Evolutionary conservation across 2,797 vertebrate genomes (phyloP).

Genomic region (Oceanodroma leucorhoa): DNA sequence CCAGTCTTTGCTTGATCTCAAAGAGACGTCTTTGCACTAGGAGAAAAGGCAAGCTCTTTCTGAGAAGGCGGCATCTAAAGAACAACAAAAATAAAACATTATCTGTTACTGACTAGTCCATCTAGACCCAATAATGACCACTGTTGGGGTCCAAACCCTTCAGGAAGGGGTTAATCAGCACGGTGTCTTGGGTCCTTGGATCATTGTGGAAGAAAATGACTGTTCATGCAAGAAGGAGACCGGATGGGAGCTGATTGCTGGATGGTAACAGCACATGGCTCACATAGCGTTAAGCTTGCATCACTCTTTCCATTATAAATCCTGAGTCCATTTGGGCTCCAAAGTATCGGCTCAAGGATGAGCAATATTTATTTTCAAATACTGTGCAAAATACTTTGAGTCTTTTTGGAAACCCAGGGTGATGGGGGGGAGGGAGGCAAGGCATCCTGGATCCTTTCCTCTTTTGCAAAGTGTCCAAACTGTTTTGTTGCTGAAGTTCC

Average conservation of each 20-base stretch:
- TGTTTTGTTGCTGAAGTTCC: constrained; percentile 51
- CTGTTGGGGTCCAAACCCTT: background rate
- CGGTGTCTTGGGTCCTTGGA: background rate
- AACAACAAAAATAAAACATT: background rate
- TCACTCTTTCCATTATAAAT: constrained; percentile 62
- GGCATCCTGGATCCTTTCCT: constrained; percentile 34
- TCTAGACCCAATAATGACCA: background rate
- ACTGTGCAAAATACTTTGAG: constrained; percentile 65
- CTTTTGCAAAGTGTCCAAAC: constrained; percentile 19
- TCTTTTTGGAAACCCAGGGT: constrained; percentile 35
- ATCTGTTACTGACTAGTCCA: background rate
- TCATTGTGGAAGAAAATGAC: constrained; percentile 16
- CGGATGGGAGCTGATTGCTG: constrained; percentile 14
- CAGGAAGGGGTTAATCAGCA: constrained; percentile 47
- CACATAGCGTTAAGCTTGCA: constrained; percentile 40
- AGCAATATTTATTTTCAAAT: constrained; percentile 71
- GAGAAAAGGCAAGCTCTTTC: background rate
- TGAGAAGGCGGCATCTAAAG: background rate
- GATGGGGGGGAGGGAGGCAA: background rate
- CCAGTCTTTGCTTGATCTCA: background rate
- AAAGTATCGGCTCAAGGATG: constrained; percentile 49
- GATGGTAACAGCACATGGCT: constrained; percentile 48
- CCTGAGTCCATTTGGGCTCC: background rate
- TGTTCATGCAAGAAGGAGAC: background rate
- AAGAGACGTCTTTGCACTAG: background rate